Conservation (phyloP, 2,797 vertebrate species). For the Macropus fuliginosus region DNA sequence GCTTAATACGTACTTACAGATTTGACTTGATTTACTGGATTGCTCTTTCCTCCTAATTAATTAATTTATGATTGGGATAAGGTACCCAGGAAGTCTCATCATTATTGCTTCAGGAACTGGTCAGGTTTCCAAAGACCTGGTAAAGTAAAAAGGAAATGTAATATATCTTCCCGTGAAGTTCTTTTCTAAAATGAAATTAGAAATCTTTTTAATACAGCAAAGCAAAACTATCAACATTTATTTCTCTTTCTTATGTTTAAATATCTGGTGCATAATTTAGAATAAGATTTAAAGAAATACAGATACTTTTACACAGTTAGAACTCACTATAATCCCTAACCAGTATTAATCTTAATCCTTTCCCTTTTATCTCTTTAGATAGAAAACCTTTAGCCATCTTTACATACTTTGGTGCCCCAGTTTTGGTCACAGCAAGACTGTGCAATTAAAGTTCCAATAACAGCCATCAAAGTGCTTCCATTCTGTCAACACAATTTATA, state of each 20-base stretch:
- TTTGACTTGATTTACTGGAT: background rate
- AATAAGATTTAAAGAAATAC: no score
- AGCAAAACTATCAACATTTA: background rate
- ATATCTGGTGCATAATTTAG: background rate
- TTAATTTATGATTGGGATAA: background rate
- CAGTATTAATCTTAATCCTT: background rate
- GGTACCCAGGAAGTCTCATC: background rate
- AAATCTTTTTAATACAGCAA: background rate
- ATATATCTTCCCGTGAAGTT: background rate
- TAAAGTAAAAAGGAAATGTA: background rate
- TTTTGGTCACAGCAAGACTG: background rate
- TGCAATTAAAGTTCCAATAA: background rate
- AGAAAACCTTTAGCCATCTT: background rate
- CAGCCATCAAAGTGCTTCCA: background rate
- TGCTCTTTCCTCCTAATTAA: background rate
- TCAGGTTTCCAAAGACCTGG: background rate
- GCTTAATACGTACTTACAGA: background rate
- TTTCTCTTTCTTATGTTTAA: background rate
- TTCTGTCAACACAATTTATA: background rate
- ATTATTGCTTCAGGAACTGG: background rate
- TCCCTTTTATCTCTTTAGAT: background rate
- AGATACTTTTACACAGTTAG: background rate
- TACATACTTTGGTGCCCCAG: background rate
- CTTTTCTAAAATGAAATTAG: background rate
- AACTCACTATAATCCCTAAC: background rate